Evolutionary conservation across 2,797 vertebrate genomes (phyloP).

Genomic region (Poliocrania exsul): DNA sequence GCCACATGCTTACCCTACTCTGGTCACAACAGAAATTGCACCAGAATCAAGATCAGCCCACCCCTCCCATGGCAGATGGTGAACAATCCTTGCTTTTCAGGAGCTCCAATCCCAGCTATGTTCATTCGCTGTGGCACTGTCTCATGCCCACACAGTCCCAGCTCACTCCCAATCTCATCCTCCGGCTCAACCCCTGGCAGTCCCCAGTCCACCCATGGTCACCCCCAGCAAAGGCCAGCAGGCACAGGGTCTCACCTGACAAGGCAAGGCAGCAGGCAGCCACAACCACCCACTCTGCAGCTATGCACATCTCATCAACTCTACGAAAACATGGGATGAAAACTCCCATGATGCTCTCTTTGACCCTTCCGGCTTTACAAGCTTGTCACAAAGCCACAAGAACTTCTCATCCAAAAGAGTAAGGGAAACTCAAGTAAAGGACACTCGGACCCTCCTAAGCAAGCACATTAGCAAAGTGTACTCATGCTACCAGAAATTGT

Average conservation of each 20-base stretch:
- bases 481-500: background rate
- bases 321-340: accelerated
- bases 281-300: background rate
- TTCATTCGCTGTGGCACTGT: accelerated
- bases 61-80: background rate
- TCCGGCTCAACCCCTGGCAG: background rate
- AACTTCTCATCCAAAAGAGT: background rate
- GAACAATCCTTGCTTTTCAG: background rate
- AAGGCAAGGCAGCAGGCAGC: background rate
- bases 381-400: background rate
- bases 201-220: background rate
- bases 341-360: background rate
- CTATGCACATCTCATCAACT: background rate
- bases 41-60: background rate
- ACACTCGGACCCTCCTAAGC: background rate
- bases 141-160: accelerated
- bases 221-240: background rate
- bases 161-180: background rate
- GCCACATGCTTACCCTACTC: background rate
- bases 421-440: background rate
- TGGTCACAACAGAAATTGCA: background rate
- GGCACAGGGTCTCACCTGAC: background rate
- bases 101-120: accelerated
- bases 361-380: background rate
- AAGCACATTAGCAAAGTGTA: background rate